A percentile compares a stretch with the other conserved stretches of the same genome.
These are phyloP conservation scores for Chloroclystis v-ata DNA, from an alignment of 2,888 invertebrate species.

Conservation along the genomic window DNA sequence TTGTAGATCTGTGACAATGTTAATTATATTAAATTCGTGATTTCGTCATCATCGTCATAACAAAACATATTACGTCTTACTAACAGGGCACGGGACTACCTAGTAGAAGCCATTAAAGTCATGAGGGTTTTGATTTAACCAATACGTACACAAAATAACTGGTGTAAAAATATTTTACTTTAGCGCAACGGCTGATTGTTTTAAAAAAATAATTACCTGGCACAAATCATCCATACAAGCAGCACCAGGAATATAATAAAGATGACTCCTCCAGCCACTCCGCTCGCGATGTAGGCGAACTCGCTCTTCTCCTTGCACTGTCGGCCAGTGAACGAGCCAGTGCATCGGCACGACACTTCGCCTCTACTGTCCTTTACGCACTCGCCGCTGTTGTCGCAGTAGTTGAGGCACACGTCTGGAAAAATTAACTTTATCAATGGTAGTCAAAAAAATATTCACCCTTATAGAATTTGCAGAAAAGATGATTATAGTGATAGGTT, in stretches of 20 bases:
- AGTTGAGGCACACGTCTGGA: slow-evolving; percentile 88
- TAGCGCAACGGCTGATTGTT: no score
- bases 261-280: slow-evolving; percentile 95
- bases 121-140: no score
- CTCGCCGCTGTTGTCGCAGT: slow-evolving; percentile 92
- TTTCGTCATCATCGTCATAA: no score
- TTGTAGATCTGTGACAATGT: slow-evolving; percentile 80
- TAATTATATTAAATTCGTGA: background rate
- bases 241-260: slow-evolving; percentile 94
- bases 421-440: slow-evolving; percentile 17
- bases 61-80: no score
- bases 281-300: slow-evolving; percentile 96
- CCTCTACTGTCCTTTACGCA: slow-evolving; percentile 91
- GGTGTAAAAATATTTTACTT: no score
- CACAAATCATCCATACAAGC: slow-evolving; percentile 98
- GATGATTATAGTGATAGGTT: no score
- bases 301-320: slow-evolving; percentile 95
- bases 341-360: slow-evolving; percentile 91
- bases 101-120: no score
- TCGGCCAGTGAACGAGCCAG: slow-evolving; percentile 93
- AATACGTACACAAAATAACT: no score
- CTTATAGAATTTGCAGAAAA: no score
- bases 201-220: no score
- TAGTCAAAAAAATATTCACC: no score
- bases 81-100: no score